phyloP scores from a whole-genome alignment of 2,888 invertebrate genomes.

The Caenorhabditis sp. region DNA sequence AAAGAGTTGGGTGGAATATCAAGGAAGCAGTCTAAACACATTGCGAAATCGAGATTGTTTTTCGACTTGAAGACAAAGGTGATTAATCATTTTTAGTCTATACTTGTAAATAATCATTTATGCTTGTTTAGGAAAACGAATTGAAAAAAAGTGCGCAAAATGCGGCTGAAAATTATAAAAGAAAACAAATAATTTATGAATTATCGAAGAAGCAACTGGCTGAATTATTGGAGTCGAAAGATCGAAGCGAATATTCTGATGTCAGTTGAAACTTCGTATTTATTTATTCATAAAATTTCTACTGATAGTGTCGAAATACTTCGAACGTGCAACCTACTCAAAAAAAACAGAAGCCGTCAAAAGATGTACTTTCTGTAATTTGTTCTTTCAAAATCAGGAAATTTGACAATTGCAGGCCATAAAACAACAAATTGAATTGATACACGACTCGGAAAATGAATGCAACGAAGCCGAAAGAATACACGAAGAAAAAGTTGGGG shows the following conservation, averaged over 20 bases:
- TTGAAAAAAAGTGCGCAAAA: constrained; percentile 27
- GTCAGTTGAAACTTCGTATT: not conserved
- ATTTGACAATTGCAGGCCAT: constrained; percentile 5
- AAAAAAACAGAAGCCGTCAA: too few species aligned
- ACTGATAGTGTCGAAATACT: too few species aligned
- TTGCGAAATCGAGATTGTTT: constrained; percentile 21
- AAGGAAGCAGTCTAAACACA: constrained; percentile 27
- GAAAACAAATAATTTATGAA: constrained; percentile 24
- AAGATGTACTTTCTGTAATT: too few species aligned
- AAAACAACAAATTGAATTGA: constrained; percentile 27
- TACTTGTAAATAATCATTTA: not conserved
- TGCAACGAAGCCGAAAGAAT: constrained; percentile 21
- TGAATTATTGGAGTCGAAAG: constrained; percentile 15
- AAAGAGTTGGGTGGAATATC: constrained; percentile 21
- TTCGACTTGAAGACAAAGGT: constrained; percentile 24
- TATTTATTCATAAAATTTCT: too few species aligned
- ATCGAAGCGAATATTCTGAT: constrained; percentile 17
- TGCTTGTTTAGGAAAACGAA: constrained; percentile 4
- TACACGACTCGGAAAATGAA: constrained; percentile 24
- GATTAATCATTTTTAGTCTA: not conserved
- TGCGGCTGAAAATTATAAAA: constrained; percentile 27
- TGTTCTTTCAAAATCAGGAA: not conserved
- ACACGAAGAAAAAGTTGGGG: constrained; percentile 17
- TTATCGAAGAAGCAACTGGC: constrained; percentile 27
- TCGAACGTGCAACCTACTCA: too few species aligned